Evolutionary conservation across 2,888 invertebrate species (phyloP).

Genomic region (Euspilapteryx auroguttella): DNA sequence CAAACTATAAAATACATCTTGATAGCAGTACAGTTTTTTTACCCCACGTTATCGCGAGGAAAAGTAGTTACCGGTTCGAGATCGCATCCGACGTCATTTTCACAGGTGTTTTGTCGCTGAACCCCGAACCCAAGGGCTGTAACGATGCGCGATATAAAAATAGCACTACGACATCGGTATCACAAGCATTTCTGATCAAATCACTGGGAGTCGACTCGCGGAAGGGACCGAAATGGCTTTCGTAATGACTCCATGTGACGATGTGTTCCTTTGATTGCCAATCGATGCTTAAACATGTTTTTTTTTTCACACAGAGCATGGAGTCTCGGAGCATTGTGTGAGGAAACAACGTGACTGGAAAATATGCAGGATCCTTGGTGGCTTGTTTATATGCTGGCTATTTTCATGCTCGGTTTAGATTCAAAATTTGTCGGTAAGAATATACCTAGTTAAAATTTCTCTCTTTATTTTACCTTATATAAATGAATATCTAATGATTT

Average conservation of each 20-base stretch:
- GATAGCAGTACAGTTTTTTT: too few species aligned
- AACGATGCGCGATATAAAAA: too few species aligned
- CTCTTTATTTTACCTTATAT: conserved; percentile 1
- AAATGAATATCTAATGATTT: too few species aligned
- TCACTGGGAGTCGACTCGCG: conserved; percentile 18
- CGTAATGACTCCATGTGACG: not conserved
- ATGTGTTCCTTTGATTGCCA: not conserved
- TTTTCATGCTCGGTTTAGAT: conserved; percentile 43
- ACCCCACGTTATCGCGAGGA: conserved; percentile 42
- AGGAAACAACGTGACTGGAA: too few species aligned
- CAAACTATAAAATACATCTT: too few species aligned
- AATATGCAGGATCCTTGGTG: conserved; percentile 45
- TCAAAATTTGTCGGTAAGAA: conserved; percentile 43
- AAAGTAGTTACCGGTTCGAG: conserved; percentile 54
- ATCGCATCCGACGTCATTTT: conserved; percentile 44
- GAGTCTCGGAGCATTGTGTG: too few species aligned
- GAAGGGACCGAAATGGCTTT: conserved; percentile 14
- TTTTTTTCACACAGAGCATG: too few species aligned
- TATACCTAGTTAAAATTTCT: conserved; percentile 11
- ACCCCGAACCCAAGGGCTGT: too few species aligned
- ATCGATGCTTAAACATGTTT: too few species aligned
- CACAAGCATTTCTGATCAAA: conserved; percentile 36
- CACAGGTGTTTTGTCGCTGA: conserved; percentile 23
- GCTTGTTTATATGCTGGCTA: conserved; percentile 31
- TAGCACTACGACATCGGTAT: conserved; percentile 6